Percentiles rank a stretch among this genome's conserved stretches.
These are phyloP conservation scores for Helarctos malayanus DNA, from an alignment of 2,797 vertebrate species.

Conservation along the genomic window DNA sequence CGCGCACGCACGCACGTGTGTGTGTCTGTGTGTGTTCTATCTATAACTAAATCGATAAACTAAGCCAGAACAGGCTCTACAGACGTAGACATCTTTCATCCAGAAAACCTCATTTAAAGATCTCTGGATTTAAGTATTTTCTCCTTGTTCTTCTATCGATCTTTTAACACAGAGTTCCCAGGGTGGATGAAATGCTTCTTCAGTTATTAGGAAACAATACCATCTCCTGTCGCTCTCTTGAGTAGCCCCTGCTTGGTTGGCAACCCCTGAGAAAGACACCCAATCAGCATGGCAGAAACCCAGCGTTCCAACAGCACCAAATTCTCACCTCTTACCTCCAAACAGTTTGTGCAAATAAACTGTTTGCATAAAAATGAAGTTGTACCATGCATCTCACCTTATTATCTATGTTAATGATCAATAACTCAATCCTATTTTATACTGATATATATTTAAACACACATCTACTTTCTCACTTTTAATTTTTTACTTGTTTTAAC, in stretches of 20 bases:
- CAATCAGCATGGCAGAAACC: not conserved
- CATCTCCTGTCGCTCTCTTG: not conserved
- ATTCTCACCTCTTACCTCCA: not conserved
- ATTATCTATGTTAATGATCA: not conserved
- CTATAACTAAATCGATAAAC: not conserved
- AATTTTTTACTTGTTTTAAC: slow-evolving; percentile 32
- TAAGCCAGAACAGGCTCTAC: not conserved
- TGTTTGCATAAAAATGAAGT: slow-evolving; percentile 25
- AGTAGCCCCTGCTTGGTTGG: not conserved
- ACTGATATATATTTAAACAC: not conserved
- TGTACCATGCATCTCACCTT: not conserved
- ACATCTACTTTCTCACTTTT: not conserved
- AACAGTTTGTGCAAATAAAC: not conserved
- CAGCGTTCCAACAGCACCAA: not conserved
- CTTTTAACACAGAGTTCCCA: not conserved
- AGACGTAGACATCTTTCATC: not conserved
- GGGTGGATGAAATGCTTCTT: not conserved
- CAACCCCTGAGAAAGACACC: not conserved
- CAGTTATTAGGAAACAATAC: not conserved
- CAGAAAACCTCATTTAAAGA: not conserved
- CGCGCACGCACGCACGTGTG: not conserved
- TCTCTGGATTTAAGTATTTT: not conserved
- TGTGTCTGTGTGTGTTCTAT: not conserved
- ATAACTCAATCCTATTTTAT: not conserved
- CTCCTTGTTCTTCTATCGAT: not conserved